Percentiles rank a stretch among this genome's conserved stretches.
phyloP scores from a whole-genome alignment of 2,888 invertebrate species.

The Erebia epiphron region DNA sequence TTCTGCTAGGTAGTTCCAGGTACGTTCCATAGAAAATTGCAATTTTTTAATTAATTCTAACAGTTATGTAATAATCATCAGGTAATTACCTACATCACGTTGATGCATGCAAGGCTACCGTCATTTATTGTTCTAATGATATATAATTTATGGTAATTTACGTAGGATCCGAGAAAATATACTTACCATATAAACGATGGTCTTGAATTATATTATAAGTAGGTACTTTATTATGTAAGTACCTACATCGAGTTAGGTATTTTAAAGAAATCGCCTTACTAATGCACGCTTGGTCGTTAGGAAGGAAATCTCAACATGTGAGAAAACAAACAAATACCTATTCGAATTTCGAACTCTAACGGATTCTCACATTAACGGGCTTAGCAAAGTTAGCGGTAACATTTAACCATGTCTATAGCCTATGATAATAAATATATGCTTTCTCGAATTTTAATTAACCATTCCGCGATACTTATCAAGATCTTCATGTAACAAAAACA shows the following conservation, averaged over 20 bases:
- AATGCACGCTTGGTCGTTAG: no score
- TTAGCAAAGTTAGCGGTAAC: no score
- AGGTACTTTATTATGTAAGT: no score
- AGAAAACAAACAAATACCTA: no score
- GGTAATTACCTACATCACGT: not conserved
- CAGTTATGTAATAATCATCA: not conserved
- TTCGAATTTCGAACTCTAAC: no score
- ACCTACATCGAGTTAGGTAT: no score
- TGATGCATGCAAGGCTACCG: slow-evolving; percentile 3
- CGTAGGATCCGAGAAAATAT: not conserved
- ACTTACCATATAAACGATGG: no score
- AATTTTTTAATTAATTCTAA: not conserved
- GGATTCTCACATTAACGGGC: no score
- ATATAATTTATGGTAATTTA: slow-evolving; percentile 4
- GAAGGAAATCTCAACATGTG: no score
- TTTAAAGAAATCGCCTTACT: no score
- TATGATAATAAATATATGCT: not conserved
- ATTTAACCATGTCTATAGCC: no score
- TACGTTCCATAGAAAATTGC: not conserved
- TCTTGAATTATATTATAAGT: not conserved
- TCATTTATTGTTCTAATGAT: slow-evolving; percentile 8
- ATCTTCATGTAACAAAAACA: not conserved
- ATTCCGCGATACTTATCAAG: not conserved
- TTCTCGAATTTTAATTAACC: not conserved
- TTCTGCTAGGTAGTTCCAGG: no score